phyloP scores from a whole-genome alignment of 2,797 vertebrate genomes.

The Sciaenops ocellatus region DNA sequence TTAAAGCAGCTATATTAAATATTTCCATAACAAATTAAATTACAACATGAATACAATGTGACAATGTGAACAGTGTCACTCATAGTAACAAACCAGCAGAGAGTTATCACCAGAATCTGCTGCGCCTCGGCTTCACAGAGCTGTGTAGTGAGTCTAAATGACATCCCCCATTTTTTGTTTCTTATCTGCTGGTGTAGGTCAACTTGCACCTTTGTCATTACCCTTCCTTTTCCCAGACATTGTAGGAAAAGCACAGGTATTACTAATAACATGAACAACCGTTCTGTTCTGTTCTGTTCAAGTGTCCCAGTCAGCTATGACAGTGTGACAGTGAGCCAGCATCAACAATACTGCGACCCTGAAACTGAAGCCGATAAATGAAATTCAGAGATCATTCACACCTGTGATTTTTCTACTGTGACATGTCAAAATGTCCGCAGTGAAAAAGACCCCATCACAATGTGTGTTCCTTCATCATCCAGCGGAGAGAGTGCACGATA shows the following conservation, averaged over 20 bases:
- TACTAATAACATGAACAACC: not conserved
- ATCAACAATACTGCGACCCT: not conserved
- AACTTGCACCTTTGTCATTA: not conserved
- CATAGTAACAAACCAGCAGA: too few relatives aligned
- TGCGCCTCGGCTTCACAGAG: too few relatives aligned
- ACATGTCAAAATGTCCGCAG: conserved; percentile 3
- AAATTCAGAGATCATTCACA: not conserved
- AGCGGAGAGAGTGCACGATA: too few relatives aligned
- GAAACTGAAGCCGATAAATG: not conserved
- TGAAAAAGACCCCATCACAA: not conserved
- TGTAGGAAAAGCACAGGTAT: not conserved
- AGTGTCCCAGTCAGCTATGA: not conserved
- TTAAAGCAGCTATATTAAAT: too few relatives aligned
- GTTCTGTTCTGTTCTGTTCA: not conserved
- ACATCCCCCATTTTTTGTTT: not conserved
- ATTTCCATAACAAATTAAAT: too few relatives aligned
- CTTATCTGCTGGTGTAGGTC: not conserved
- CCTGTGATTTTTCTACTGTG: not conserved
- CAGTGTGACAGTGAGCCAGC: not conserved
- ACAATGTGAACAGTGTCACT: too few relatives aligned
- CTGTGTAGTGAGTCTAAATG: not conserved
- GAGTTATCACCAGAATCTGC: too few relatives aligned
- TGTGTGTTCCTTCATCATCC: not conserved
- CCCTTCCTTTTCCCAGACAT: not conserved
- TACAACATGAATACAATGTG: too few relatives aligned